phyloP scores from a whole-genome alignment of 1,140 invertebrate genomes.

The Drosophila chauvacae region DNA sequence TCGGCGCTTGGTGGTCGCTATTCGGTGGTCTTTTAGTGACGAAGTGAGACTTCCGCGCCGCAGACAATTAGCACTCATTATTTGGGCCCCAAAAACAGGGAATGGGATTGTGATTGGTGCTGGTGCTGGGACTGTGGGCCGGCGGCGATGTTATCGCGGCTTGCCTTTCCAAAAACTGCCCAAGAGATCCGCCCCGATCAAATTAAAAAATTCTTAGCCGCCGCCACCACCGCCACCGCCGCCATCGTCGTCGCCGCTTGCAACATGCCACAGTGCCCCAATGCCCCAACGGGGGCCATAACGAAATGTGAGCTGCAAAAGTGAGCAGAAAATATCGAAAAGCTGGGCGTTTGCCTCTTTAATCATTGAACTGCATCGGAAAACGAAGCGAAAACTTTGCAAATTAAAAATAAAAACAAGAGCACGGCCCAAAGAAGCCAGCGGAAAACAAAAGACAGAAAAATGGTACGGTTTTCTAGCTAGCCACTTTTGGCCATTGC shows the following conservation, averaged over 20 bases:
- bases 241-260: slow-evolving; percentile 27
- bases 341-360: slow-evolving; percentile 82
- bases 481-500: slow-evolving; percentile 24
- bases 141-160: slow-evolving; percentile 60
- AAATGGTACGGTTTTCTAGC: slow-evolving; percentile 42
- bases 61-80: slow-evolving; percentile 75
- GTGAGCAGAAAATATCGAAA: slow-evolving; percentile 65
- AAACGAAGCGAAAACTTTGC: slow-evolving; percentile 75
- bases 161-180: slow-evolving; percentile 65
- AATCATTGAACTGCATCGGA: slow-evolving; percentile 82
- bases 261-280: slow-evolving; percentile 61
- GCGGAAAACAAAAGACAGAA: slow-evolving; percentile 70
- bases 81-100: slow-evolving; percentile 38
- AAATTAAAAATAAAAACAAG: slow-evolving; percentile 72
- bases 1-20: slow-evolving; percentile 16
- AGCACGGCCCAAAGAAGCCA: slow-evolving; percentile 57
- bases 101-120: slow-evolving; percentile 2
- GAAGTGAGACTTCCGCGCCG: slow-evolving; percentile 58
- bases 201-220: slow-evolving; percentile 79
- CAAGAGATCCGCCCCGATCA: slow-evolving; percentile 59
- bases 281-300: slow-evolving; percentile 54
- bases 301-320: slow-evolving; percentile 54
- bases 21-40: slow-evolving; percentile 17
- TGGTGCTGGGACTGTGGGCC: slow-evolving; percentile 12
- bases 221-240: slow-evolving; percentile 3